phyloP scores from a whole-genome alignment of 2,797 vertebrate genomes.

The Premnoplex brunnescens region DNA sequence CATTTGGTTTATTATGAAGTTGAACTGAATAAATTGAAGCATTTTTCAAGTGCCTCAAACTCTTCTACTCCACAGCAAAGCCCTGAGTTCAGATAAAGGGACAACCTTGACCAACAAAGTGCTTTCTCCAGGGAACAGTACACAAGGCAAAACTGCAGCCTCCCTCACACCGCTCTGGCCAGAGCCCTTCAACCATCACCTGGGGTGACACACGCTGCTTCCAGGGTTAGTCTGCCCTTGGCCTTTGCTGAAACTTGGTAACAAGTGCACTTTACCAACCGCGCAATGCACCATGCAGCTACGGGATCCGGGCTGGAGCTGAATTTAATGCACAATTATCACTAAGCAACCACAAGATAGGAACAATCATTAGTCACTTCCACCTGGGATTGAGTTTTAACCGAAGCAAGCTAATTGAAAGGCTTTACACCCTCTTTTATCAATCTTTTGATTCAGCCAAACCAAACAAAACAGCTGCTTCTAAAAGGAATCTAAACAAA shows the following conservation, averaged over 20 bases:
- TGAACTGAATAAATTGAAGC: neutral
- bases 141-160: neutral
- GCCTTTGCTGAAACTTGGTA: neutral
- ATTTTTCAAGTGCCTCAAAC: neutral
- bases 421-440: slow-evolving; percentile 13
- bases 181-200: neutral
- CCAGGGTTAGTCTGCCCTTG: neutral
- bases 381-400: slow-evolving; percentile 14
- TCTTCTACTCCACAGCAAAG: neutral
- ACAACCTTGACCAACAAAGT: neutral
- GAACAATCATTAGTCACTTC: slow-evolving; percentile 13
- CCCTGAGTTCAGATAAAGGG: neutral
- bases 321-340: slow-evolving; percentile 9
- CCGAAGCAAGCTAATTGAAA: slow-evolving; percentile 31
- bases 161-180: neutral
- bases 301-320: neutral
- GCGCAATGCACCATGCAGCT: neutral
- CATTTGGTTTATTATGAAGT: neutral
- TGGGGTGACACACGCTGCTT: neutral
- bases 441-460: slow-evolving; percentile 8
- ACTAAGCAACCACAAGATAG: slow-evolving; percentile 23
- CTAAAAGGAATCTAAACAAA: neutral
- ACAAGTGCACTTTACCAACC: neutral
- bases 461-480: neutral
- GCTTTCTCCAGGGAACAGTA: neutral